A percentile compares a stretch with the other conserved stretches of the same genome.
Evolutionary conservation across 1,140 invertebrate genomes (phyloP).

Genomic region (Mylabris phalerata): DNA sequence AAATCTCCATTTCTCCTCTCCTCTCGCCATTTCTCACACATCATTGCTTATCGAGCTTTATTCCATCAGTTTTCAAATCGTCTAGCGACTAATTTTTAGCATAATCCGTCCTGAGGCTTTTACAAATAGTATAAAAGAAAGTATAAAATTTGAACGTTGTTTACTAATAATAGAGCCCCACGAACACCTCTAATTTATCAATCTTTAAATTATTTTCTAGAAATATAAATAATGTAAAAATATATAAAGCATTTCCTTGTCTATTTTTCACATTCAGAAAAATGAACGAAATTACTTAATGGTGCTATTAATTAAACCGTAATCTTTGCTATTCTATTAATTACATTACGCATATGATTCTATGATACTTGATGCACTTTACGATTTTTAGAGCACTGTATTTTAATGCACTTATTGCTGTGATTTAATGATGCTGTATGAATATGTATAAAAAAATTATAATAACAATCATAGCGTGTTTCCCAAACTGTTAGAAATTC

Average conservation of each 20-base stretch:
- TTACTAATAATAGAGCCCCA: no score
- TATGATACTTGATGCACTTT: constrained; percentile 6
- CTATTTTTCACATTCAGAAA: no score
- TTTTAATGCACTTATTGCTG: constrained; percentile 23
- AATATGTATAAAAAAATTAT: no score
- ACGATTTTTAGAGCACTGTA: constrained; percentile 9
- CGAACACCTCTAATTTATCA: no score
- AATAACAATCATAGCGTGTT: constrained; percentile 18
- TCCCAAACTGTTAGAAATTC: constrained; percentile 8
- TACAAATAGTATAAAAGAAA: not conserved
- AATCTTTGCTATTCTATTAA: not conserved
- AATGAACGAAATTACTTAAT: no score
- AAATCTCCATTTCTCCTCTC: not conserved
- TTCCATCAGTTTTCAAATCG: constrained; percentile 1
- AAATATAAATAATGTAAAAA: no score
- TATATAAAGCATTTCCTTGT: no score
- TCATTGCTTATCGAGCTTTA: not conserved
- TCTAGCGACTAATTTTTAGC: constrained; percentile 10
- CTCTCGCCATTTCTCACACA: not conserved
- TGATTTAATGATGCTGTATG: constrained; percentile 11
- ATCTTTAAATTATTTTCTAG: no score
- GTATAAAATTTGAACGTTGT: no score
- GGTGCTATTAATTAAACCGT: no score
- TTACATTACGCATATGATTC: not conserved
- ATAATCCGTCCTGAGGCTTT: constrained; percentile 11